Evolutionary conservation across 2,113 vertebrate species (phyloP).

Genomic region (Fukomys damarensis): DNA sequence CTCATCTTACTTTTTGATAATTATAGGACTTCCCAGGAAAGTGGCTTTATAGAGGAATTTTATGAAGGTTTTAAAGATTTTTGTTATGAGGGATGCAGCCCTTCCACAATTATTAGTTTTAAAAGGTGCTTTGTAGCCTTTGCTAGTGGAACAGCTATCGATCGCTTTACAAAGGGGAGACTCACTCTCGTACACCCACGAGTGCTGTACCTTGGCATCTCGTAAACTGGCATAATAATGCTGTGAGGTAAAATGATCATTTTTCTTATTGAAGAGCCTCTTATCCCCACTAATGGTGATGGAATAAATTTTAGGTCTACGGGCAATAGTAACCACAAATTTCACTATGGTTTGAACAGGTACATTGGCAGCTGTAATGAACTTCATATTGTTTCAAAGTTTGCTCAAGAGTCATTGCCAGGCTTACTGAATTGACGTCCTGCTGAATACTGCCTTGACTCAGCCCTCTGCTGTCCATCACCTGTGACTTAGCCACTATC

Average conservation of each 20-base stretch:
- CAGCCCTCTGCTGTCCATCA: not conserved
- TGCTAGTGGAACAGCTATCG: constrained; percentile 82
- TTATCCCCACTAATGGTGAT: constrained; percentile 79
- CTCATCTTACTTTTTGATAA: constrained; percentile 79
- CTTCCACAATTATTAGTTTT: constrained; percentile 84
- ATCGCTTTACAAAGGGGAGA: constrained; percentile 82
- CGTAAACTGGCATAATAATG: constrained; percentile 79
- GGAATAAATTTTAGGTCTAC: constrained; percentile 71
- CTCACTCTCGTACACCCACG: not conserved
- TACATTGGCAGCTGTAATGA: not conserved
- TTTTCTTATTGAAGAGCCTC: constrained; percentile 79
- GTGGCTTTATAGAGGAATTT: constrained; percentile 78
- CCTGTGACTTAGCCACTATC: not conserved
- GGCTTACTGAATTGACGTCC: not conserved
- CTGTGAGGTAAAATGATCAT: constrained; percentile 77
- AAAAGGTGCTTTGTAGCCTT: constrained; percentile 82
- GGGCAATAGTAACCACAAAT: constrained; percentile 54
- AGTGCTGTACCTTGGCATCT: constrained; percentile 62
- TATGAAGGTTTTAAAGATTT: constrained; percentile 84
- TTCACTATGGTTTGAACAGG: constrained; percentile 53
- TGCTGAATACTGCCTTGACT: not conserved
- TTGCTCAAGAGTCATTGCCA: not conserved
- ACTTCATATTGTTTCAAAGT: not conserved
- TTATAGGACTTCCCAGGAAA: constrained; percentile 84
- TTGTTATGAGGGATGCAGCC: constrained; percentile 82